Conservation (phyloP, 2,888 invertebrate species). For the Fabriciana adippe region DNA sequence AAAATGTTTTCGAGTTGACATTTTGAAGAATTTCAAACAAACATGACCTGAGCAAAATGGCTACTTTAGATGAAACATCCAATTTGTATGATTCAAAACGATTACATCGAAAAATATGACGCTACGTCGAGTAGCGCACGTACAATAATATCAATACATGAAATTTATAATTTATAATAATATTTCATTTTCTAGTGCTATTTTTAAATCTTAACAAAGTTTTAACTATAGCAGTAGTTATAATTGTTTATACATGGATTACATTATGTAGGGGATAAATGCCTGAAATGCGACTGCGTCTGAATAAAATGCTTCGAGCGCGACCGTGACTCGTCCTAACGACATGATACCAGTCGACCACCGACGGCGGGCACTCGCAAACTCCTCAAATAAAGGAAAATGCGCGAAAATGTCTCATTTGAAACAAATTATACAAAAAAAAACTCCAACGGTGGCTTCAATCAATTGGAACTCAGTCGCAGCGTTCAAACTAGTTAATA, state of each 20-base stretch:
- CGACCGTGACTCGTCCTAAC: background rate
- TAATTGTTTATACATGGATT: conserved; percentile 16
- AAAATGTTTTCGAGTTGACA: conserved; percentile 74
- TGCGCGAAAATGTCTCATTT: background rate
- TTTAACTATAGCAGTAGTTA: conserved; percentile 9
- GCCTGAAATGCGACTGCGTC: conserved; percentile 40
- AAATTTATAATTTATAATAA: too few species aligned
- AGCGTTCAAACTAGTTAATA: background rate
- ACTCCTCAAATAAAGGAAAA: background rate
- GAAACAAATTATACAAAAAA: background rate
- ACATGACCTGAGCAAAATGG: conserved; percentile 71
- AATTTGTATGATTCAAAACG: conserved; percentile 49
- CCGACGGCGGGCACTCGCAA: background rate
- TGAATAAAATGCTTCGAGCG: conserved; percentile 30
- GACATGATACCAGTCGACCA: background rate
- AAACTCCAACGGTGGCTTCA: too few species aligned
- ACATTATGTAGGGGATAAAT: conserved; percentile 36
- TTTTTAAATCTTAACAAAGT: conserved; percentile 20
- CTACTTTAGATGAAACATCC: conserved; percentile 56
- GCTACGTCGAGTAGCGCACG: conserved; percentile 35
- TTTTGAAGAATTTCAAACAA: conserved; percentile 68
- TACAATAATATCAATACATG: background rate
- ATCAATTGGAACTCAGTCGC: background rate
- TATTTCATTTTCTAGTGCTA: conserved; percentile 5
- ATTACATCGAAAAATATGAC: conserved; percentile 70